phyloP scores from a whole-genome alignment of 2,113 vertebrate genomes.

The Micronycteris hirsuta region DNA sequence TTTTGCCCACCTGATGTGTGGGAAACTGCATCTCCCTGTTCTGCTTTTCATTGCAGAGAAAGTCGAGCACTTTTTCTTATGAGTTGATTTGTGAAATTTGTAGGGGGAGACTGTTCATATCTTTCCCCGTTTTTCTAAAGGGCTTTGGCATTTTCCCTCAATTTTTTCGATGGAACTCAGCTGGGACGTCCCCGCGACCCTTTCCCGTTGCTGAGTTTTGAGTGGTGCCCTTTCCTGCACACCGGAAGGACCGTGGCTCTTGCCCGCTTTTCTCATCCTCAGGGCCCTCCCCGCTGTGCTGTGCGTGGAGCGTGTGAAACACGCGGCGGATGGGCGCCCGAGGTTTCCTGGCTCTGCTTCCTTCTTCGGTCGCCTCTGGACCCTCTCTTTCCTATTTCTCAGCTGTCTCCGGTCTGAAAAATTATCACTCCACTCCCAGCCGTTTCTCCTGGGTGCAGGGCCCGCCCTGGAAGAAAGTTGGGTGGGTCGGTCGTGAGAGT shows the following conservation, averaged over 20 bases:
- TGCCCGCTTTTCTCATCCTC: accelerated
- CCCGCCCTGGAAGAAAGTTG: neutral
- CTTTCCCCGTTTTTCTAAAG: neutral
- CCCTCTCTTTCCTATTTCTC: neutral
- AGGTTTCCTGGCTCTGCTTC: accelerated
- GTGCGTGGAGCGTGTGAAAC: neutral
- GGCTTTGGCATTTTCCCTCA: neutral
- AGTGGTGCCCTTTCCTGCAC: accelerated
- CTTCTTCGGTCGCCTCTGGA: neutral
- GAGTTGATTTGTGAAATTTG: neutral
- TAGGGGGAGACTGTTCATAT: neutral
- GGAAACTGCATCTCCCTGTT: accelerated
- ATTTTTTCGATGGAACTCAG: neutral
- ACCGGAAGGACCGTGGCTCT: neutral
- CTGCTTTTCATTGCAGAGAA: neutral
- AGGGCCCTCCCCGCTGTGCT: neutral
- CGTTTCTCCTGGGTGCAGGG: neutral
- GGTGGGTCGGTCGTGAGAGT: neutral
- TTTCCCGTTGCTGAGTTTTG: neutral
- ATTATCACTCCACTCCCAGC: neutral
- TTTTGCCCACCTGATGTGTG: accelerated
- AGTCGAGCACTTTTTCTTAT: neutral
- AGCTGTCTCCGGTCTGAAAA: neutral
- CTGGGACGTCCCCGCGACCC: neutral
- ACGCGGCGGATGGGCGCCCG: accelerated